These are phyloP conservation scores for Petrolisthes cinctipes DNA, from an alignment of 2,888 invertebrate genomes.

Conservation along the genomic window DNA sequence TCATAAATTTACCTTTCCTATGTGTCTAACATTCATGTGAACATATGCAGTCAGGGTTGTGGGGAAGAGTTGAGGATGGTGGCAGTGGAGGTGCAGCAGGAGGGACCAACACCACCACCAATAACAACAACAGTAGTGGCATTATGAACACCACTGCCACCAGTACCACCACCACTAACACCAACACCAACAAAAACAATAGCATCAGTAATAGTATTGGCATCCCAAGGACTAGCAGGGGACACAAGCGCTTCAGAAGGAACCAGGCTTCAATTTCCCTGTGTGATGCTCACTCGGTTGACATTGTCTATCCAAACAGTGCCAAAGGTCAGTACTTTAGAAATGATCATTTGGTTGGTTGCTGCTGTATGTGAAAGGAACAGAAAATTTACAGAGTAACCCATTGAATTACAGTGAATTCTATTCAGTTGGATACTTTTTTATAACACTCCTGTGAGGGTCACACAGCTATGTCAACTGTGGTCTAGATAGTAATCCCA, in stretches of 20 bases:
- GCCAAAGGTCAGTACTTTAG: conserved; percentile 35
- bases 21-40: neutral
- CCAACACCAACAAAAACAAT: neutral
- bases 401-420: too few species aligned
- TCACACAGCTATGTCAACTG: too few species aligned
- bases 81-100: neutral
- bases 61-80: conserved; percentile 36
- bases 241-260: conserved; percentile 46
- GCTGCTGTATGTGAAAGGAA: neutral
- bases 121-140: too few species aligned
- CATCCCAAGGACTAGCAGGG: conserved; percentile 14
- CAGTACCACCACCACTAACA: neutral
- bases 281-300: conserved; percentile 55
- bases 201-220: conserved; percentile 1
- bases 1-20: neutral
- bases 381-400: too few species aligned
- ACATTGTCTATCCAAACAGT: conserved; percentile 55
- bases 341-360: neutral
- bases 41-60: conserved; percentile 31
- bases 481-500: too few species aligned
- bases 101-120: neutral
- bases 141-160: too few species aligned
- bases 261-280: conserved; percentile 38
- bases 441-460: too few species aligned
- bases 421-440: too few species aligned